These are phyloP conservation scores for Hydrolagus colliei DNA, from an alignment of 2,797 vertebrate genomes.

Conservation along the genomic window DNA sequence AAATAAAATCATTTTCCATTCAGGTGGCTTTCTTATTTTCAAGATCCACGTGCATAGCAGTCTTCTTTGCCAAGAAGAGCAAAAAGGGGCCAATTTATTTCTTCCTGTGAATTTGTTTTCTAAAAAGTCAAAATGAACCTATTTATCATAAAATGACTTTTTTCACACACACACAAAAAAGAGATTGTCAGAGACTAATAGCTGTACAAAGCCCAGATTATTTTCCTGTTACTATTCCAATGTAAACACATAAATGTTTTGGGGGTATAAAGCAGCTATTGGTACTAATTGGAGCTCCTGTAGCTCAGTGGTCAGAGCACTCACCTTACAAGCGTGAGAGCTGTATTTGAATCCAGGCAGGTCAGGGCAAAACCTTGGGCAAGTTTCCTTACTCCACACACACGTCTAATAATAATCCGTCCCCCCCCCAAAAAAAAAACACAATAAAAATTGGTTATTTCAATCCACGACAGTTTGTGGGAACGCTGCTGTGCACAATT, in stretches of 20 bases:
- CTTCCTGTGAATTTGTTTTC: neutral
- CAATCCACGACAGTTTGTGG: no score
- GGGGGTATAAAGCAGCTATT: neutral
- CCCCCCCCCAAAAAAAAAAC: no score
- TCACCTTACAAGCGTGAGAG: no score
- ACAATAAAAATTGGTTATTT: no score
- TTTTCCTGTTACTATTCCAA: neutral
- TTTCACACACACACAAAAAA: neutral
- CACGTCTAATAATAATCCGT: no score
- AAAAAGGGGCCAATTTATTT: neutral
- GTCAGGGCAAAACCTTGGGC: no score
- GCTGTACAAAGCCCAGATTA: neutral
- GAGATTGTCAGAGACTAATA: neutral
- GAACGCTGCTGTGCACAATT: no score
- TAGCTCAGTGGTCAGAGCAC: neutral
- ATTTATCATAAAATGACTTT: neutral
- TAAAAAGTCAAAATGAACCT: neutral
- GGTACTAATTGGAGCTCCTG: neutral
- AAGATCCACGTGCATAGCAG: neutral
- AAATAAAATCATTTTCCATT: no score
- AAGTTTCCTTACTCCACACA: no score
- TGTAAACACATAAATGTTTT: neutral
- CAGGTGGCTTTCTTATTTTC: no score
- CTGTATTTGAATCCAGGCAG: no score
- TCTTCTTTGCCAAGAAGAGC: neutral